These are phyloP conservation scores for Lochmaea crataegi DNA, from an alignment of 2,888 invertebrate genomes.

Conservation along the genomic window DNA sequence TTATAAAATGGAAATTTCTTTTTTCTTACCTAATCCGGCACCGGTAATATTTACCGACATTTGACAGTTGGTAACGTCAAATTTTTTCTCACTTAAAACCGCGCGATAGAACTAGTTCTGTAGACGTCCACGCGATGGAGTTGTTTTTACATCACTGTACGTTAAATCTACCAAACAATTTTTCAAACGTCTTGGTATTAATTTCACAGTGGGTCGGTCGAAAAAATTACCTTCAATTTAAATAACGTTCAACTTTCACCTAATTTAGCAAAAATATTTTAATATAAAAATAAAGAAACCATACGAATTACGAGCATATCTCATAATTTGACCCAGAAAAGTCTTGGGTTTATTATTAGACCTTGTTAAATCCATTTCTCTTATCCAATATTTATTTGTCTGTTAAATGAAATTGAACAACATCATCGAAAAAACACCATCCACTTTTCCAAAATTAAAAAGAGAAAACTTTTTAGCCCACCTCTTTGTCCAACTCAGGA, in stretches of 20 bases:
- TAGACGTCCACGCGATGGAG: not conserved
- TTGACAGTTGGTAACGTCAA: not conserved
- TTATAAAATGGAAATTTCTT: too few species aligned
- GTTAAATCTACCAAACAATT: not conserved
- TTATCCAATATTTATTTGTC: too few species aligned
- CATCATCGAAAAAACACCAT: too few species aligned
- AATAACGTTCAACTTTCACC: conserved; percentile 7
- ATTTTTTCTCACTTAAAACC: not conserved
- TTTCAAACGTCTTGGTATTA: not conserved
- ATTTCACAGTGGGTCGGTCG: not conserved
- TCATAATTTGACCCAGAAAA: conserved; percentile 19
- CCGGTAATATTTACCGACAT: not conserved
- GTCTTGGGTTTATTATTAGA: conserved; percentile 3
- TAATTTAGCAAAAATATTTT: conserved; percentile 8
- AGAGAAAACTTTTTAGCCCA: too few species aligned
- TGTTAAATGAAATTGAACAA: too few species aligned
- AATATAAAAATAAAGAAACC: not conserved
- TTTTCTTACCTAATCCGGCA: not conserved
- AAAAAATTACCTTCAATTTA: conserved; percentile 11
- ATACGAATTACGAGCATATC: not conserved
- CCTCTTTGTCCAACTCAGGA: too few species aligned
- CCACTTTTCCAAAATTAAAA: too few species aligned
- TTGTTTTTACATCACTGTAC: not conserved
- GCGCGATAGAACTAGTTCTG: not conserved
- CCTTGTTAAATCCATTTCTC: not conserved